Evolutionary conservation across 2,888 invertebrate genomes (phyloP).

Genomic region (Vesta saturnalis): DNA sequence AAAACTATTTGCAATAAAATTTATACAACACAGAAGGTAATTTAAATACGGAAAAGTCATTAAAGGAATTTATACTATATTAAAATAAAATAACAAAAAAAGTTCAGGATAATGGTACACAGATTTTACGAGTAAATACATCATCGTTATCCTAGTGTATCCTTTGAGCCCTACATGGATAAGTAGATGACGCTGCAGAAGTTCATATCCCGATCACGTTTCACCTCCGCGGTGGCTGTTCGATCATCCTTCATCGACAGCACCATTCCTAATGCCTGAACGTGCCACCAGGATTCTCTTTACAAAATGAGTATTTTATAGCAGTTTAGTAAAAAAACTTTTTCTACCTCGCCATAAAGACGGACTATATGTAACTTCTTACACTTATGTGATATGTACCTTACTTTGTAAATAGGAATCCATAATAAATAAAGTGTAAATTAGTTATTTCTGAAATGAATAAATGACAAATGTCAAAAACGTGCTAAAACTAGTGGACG

Average conservation of each 20-base stretch:
- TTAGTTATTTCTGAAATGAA: too few species aligned
- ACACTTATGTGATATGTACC: not conserved
- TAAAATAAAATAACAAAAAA: not conserved
- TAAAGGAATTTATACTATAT: not conserved
- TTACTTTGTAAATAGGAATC: too few species aligned
- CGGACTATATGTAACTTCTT: not conserved
- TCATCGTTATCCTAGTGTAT: constrained; percentile 45
- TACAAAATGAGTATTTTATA: constrained; percentile 39
- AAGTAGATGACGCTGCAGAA: constrained; percentile 42
- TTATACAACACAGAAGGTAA: too few species aligned
- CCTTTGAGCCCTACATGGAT: constrained; percentile 44
- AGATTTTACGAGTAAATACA: constrained; percentile 44
- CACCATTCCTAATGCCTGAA: constrained; percentile 38
- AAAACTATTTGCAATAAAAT: not conserved
- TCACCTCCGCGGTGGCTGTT: constrained; percentile 42
- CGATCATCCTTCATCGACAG: constrained; percentile 46
- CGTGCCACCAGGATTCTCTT: constrained; percentile 36
- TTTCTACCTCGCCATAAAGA: constrained; percentile 21
- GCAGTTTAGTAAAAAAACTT: constrained; percentile 33
- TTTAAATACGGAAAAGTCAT: not conserved
- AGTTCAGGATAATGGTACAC: constrained; percentile 18
- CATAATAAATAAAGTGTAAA: too few species aligned
- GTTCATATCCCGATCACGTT: constrained; percentile 46
- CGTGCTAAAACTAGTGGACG: not conserved
- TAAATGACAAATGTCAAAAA: constrained; percentile 1